These are phyloP conservation scores for Acanthurus leucopareius DNA, from an alignment of 2,797 vertebrate genomes.

Conservation along the genomic window DNA sequence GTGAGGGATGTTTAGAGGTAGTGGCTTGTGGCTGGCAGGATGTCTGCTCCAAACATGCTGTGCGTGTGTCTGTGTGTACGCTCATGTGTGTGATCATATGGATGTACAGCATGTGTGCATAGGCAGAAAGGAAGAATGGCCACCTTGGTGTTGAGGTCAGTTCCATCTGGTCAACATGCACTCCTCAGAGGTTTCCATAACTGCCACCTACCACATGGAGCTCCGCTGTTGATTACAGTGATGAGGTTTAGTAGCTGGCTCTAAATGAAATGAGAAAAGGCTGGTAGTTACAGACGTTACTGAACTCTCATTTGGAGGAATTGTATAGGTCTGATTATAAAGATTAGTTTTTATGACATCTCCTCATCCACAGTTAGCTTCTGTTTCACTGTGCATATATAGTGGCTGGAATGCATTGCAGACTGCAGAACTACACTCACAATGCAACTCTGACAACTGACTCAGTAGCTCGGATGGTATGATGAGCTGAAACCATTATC, in stretches of 20 bases:
- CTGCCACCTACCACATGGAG: conserved; percentile 48
- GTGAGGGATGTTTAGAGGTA: conserved; percentile 80
- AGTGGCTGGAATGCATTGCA: conserved; percentile 5
- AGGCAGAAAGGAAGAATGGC: conserved; percentile 48
- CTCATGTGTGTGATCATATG: conserved; percentile 16
- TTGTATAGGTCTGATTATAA: conserved; percentile 17
- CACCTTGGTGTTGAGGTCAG: conserved; percentile 72
- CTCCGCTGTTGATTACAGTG: conserved; percentile 32
- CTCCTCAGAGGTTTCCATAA: conserved; percentile 61
- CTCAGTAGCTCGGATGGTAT: conserved; percentile 22
- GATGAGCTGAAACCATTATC: background rate
- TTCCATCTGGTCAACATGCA: conserved; percentile 65
- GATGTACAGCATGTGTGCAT: conserved; percentile 18
- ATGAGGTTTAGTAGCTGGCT: conserved; percentile 20
- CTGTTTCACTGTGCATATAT: conserved; percentile 24
- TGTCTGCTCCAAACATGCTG: conserved; percentile 66
- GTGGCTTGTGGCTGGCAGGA: conserved; percentile 76
- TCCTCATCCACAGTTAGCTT: conserved; percentile 8
- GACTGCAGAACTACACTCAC: background rate
- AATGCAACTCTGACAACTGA: background rate
- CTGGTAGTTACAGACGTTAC: conserved; percentile 8
- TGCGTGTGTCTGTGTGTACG: conserved; percentile 8
- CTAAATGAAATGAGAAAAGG: background rate
- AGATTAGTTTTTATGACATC: conserved; percentile 23
- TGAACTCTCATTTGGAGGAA: conserved; percentile 24